Conservation (phyloP, 2,797 vertebrate species). For the Glossophaga mutica region DNA sequence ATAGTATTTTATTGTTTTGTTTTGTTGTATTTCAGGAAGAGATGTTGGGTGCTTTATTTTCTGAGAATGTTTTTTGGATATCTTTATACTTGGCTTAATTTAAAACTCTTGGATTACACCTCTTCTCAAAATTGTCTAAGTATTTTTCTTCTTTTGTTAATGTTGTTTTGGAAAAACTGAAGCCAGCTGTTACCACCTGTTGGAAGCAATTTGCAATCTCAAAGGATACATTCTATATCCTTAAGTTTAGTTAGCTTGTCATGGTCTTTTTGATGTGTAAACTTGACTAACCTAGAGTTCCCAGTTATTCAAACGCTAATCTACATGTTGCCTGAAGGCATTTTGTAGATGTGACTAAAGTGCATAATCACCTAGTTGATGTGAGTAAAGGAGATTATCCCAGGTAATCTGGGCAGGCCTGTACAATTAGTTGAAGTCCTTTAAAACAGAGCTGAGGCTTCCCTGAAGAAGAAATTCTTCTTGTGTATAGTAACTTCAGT, state of each 20-base stretch:
- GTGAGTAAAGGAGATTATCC: not conserved
- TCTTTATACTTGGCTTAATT: not conserved
- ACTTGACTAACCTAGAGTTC: not conserved
- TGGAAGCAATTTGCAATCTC: not conserved
- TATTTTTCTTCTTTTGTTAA: not conserved
- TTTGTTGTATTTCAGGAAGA: not conserved
- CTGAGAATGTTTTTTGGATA: not conserved
- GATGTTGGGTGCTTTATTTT: not conserved
- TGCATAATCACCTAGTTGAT: not conserved
- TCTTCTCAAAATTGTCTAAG: not conserved
- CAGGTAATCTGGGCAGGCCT: not conserved
- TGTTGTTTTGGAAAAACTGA: not conserved
- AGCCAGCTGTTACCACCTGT: not conserved
- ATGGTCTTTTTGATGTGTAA: not conserved
- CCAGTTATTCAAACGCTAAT: not conserved
- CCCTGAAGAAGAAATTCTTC: not conserved
- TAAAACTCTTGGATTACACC: not conserved
- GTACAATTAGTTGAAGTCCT: not conserved
- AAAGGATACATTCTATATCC: not conserved
- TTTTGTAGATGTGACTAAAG: not conserved
- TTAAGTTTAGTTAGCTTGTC: not conserved
- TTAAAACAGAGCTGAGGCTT: not conserved
- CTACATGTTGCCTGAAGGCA: not conserved
- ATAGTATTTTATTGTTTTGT: not conserved
- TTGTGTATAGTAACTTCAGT: not conserved